Percentiles rank a stretch among this genome's conserved stretches.
These are phyloP conservation scores for Nerophis ophidion DNA, from an alignment of 2,113 vertebrate genomes.

Conservation along the genomic window DNA sequence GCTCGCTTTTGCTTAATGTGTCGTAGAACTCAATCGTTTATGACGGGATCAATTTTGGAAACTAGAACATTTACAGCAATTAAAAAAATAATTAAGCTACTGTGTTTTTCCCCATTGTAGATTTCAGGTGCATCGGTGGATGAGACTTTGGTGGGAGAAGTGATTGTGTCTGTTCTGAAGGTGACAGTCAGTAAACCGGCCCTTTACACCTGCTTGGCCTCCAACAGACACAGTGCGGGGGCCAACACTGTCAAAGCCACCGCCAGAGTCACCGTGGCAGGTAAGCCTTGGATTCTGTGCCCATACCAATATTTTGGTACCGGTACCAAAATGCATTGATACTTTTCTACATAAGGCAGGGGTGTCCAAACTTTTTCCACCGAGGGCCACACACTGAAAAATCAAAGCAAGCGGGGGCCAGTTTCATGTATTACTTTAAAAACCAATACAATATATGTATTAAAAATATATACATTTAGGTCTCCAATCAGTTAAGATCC, in stretches of 20 bases:
- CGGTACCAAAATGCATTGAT: too few species aligned
- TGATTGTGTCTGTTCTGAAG: conserved; percentile 82
- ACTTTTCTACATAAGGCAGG: too few species aligned
- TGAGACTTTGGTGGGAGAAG: conserved; percentile 81
- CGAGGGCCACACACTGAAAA: too few species aligned
- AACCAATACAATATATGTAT: too few species aligned
- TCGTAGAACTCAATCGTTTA: neutral
- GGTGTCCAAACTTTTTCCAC: too few species aligned
- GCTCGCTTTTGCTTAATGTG: neutral
- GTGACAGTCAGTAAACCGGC: conserved; percentile 83
- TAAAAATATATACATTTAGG: too few species aligned
- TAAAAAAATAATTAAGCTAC: too few species aligned
- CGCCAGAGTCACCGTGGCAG: conserved; percentile 83
- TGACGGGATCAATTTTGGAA: neutral
- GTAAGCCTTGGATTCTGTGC: conserved; percentile 50
- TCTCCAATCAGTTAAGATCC: too few species aligned
- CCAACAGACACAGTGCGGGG: conserved; percentile 88
- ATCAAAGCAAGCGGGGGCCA: too few species aligned
- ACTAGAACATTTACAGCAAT: too few species aligned
- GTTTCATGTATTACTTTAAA: too few species aligned
- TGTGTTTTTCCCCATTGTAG: conserved; percentile 54
- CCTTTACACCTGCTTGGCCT: conserved; percentile 90
- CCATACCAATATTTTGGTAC: too few species aligned
- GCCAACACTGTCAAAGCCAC: conserved; percentile 87
- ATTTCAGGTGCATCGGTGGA: conserved; percentile 82